These are phyloP conservation scores for Dorcus hopei DNA, from an alignment of 2,888 invertebrate genomes.

Conservation along the genomic window DNA sequence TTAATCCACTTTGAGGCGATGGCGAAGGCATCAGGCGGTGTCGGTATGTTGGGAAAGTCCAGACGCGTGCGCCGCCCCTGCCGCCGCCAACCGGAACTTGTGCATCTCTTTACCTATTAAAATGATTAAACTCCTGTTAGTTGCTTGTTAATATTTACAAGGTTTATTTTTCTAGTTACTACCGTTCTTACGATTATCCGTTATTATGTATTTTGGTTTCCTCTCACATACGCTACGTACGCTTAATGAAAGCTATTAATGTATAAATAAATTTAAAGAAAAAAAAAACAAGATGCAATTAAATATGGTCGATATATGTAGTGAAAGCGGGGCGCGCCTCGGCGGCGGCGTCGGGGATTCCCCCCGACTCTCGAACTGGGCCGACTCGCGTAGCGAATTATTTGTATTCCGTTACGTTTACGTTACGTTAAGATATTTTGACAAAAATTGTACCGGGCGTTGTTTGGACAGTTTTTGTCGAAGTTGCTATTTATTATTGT, in stretches of 20 bases:
- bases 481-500: conserved; percentile 10
- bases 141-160: neutral
- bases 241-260: neutral
- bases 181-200: neutral
- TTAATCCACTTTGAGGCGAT: too few relatives aligned
- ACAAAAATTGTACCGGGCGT: neutral
- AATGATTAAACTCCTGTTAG: neutral
- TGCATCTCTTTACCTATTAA: neutral
- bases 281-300: neutral
- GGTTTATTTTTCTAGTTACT: conserved; percentile 1
- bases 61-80: neutral
- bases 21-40: too few relatives aligned
- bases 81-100: neutral
- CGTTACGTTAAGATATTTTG: neutral
- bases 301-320: neutral
- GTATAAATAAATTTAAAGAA: neutral
- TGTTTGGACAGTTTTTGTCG: conserved; percentile 1
- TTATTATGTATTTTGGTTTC: too few relatives aligned
- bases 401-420: neutral
- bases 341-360: too few relatives aligned
- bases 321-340: too few relatives aligned
- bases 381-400: neutral
- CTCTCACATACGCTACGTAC: neutral
- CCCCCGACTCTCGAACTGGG: neutral
- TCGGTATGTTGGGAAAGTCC: too few relatives aligned